Conservation (phyloP, 2,888 invertebrate species). For the Ecliptopera silaceata region DNA sequence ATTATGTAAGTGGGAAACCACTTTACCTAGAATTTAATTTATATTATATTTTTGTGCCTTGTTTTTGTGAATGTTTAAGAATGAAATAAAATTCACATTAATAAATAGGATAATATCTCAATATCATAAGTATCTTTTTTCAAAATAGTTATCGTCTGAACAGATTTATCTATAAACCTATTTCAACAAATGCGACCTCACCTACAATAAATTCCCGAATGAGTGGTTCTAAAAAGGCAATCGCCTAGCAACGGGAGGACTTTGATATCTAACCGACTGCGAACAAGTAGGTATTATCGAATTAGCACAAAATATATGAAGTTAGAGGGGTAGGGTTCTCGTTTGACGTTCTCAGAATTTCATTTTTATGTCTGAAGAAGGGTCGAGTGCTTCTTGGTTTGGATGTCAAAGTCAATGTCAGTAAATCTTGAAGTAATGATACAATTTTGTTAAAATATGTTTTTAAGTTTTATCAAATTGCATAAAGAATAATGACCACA, state of each 20-base stretch:
- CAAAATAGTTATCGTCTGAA: neutral
- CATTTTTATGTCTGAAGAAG: neutral
- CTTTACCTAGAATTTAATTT: too few species aligned
- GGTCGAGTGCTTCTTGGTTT: neutral
- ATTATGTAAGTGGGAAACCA: too few species aligned
- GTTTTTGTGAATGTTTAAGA: too few species aligned
- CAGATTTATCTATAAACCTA: too few species aligned
- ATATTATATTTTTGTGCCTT: too few species aligned
- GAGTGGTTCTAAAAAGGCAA: slow-evolving; percentile 35
- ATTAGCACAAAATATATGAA: slow-evolving; percentile 22
- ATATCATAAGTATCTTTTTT: neutral
- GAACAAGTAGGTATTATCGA: slow-evolving; percentile 32
- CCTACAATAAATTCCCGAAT: slow-evolving; percentile 38
- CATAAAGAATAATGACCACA: too few species aligned
- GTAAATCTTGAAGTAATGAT: too few species aligned
- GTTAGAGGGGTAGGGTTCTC: slow-evolving; percentile 6
- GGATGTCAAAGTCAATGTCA: neutral
- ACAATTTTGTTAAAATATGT: too few species aligned
- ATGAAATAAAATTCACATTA: too few species aligned
- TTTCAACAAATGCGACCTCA: slow-evolving; percentile 21
- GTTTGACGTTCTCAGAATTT: neutral
- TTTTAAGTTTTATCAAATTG: too few species aligned
- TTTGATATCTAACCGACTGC: slow-evolving; percentile 41
- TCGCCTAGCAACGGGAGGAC: slow-evolving; percentile 37
- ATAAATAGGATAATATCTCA: too few species aligned